phyloP scores from a whole-genome alignment of 2,113 vertebrate species.

The Notarius quadriscutis region DNA sequence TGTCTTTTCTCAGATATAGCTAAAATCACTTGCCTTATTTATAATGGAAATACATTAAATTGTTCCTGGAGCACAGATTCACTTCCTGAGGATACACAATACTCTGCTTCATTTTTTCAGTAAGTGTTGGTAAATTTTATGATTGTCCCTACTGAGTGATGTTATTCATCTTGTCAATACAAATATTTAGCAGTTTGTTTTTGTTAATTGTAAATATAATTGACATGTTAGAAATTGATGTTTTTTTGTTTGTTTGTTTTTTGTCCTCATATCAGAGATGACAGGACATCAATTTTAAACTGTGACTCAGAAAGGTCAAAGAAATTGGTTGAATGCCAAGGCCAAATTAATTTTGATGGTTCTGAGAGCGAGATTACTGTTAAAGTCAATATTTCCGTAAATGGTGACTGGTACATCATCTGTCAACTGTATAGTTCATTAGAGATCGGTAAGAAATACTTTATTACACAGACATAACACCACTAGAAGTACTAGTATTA shows the following conservation, averaged over 20 bases:
- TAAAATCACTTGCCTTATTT: background rate
- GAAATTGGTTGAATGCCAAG: slow-evolving; percentile 12
- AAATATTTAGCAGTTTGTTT: background rate
- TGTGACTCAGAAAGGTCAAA: background rate
- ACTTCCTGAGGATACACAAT: slow-evolving; percentile 3
- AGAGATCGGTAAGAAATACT: background rate
- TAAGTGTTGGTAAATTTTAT: slow-evolving; percentile 17
- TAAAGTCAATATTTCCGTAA: background rate
- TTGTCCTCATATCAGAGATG: background rate
- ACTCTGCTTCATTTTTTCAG: slow-evolving; percentile 1
- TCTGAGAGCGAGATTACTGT: rapidly evolving
- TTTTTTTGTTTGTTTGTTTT: background rate
- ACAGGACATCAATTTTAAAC: background rate
- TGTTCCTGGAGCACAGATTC: slow-evolving; percentile 16
- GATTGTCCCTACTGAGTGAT: background rate
- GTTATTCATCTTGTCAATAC: background rate
- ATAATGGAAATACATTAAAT: background rate
- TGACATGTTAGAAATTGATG: background rate
- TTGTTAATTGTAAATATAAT: background rate
- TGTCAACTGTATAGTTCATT: rapidly evolving
- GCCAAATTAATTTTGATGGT: rapidly evolving
- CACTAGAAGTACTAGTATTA: background rate
- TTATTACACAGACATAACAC: background rate
- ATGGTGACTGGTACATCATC: background rate
- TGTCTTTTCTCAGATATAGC: background rate